Conservation (phyloP, 2,888 invertebrate species). For the Lamproptera curius region DNA sequence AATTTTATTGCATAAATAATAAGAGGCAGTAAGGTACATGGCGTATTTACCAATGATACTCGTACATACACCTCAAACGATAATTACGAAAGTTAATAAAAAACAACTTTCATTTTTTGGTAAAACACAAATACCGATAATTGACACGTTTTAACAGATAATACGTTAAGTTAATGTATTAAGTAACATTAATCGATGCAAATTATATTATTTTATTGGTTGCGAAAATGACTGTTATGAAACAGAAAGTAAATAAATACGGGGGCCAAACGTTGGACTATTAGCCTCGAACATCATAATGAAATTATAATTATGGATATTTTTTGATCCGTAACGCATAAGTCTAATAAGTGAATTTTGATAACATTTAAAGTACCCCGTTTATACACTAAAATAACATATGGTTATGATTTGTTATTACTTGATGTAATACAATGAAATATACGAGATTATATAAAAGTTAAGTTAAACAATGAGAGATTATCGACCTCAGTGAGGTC, state of each 20-base stretch:
- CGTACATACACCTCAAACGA: no score
- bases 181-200: background rate
- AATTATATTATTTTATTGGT: no score
- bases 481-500: conserved; percentile 18
- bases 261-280: no score
- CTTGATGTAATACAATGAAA: background rate
- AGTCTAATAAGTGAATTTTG: background rate
- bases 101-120: conserved; percentile 1
- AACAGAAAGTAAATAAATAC: no score
- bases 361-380: background rate
- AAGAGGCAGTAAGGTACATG: background rate
- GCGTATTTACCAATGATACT: background rate
- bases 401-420: background rate
- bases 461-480: conserved; percentile 12
- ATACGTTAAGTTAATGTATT: background rate
- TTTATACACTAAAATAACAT: background rate
- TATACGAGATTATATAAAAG: background rate
- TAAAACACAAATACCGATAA: background rate
- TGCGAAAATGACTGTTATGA: no score
- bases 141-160: background rate
- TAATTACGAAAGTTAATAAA: no score
- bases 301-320: background rate
- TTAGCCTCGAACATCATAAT: no score
- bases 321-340: background rate
- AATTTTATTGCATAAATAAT: background rate